Base-by-base conservation (phyloP, 2,113 vertebrate genomes). In the Hyaena hyaena region DNA sequence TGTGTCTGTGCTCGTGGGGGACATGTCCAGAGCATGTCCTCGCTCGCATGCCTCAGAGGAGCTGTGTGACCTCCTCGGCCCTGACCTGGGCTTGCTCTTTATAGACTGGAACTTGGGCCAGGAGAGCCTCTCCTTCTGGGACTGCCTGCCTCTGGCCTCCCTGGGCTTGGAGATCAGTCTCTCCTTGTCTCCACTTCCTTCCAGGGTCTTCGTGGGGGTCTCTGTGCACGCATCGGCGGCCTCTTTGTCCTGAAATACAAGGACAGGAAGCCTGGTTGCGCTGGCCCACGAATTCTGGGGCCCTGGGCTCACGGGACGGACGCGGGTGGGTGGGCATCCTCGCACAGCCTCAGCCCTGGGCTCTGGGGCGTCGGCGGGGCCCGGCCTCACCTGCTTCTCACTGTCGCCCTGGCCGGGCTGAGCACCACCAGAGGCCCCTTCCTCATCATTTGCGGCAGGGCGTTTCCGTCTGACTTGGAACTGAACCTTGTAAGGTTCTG, bases 401-500 rank as follows among this genome's bases (percentile, higher is more conserved):
- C 21, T 1, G 10, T 1, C 85, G 23, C 4, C 2, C 0, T 5
- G 31, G 45, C 12, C 31, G 0, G 0, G 45, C 48, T 19, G 63
- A 2, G 95, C 2, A 0, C 21, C 0, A 0, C 5, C 0, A 1
- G 5, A 0, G 0, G 76, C 55, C 12, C 74, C 94, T 84, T 98
- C 99, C 39, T 95, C 93, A 19, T 98, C 98, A 86, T 98, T 98
- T n/a, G 94, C 55, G 48, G 93, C 84, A 0, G 81, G 4, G 63
- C 99, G 98, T 96, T 98, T 99, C 96, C 99, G 99, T 97, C 98
- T 99, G 96, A 99, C 96, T 97, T 98, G 99, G 95, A 99, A 99
- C 48, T 99, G 99, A 85, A 99, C 98, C 98, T 98, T 99, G 98
- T 99, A 99, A 0, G 99, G 99, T 92, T 99, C 99, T 0, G 99